Evolutionary conservation across 2,797 vertebrate genomes (phyloP).

Genomic region (Synaphobranchus kaupii): DNA sequence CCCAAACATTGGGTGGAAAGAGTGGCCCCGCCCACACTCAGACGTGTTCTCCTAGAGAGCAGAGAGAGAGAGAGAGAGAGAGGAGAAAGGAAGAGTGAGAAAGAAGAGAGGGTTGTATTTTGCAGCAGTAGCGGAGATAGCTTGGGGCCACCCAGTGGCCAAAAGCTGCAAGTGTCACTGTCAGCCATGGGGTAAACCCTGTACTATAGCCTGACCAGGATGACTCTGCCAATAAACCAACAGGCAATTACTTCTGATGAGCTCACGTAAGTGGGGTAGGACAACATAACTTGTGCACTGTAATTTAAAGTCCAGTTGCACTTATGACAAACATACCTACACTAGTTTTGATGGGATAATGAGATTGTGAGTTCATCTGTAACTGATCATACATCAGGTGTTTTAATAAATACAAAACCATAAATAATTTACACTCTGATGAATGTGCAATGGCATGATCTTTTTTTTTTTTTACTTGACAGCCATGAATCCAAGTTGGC

Average conservation of each 20-base stretch:
- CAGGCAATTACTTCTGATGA: not conserved
- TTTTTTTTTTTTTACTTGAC: too few relatives aligned
- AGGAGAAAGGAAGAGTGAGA: not conserved
- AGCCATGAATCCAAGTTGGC: too few relatives aligned
- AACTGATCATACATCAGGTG: not conserved
- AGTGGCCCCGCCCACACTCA: conserved; percentile 34
- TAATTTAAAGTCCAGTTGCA: not conserved
- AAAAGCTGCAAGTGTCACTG: not conserved
- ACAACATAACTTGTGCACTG: not conserved
- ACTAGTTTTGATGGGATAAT: not conserved
- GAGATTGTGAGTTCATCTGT: not conserved
- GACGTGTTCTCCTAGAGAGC: conserved; percentile 33
- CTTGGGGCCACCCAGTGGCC: not conserved
- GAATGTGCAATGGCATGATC: too few relatives aligned
- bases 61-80: not conserved
- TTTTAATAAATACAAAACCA: too few relatives aligned
- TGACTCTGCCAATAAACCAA: not conserved
- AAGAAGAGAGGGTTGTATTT: not conserved
- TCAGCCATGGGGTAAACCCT: not conserved
- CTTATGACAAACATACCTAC: not conserved
- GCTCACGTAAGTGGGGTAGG: not conserved
- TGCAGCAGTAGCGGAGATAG: not conserved
- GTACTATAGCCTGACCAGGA: not conserved
- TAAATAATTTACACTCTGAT: too few relatives aligned
- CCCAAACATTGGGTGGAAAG: conserved; percentile 1